Evolutionary conservation across 1,140 invertebrate genomes (phyloP), one percentile per base, ranked within the genome.

Genomic region (Mizuhopecten yessoensis): DNA sequence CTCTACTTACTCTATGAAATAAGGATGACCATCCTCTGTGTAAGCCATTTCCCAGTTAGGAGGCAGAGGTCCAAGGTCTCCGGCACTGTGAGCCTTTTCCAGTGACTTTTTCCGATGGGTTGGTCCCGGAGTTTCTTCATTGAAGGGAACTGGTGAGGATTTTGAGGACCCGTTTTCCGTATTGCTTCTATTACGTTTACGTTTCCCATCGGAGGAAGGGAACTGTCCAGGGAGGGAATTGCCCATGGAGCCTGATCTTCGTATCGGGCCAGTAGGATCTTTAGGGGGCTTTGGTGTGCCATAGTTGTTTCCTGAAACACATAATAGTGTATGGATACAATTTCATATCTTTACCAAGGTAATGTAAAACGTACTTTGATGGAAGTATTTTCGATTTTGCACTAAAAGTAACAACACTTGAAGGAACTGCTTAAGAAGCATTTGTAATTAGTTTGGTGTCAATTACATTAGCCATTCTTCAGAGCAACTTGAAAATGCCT

Each of bases 21-120:
- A 99, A 90, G 98, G 98, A 97, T 99, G 99, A 92, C 99, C 99
- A 92, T 98, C 98, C 91, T 99, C 99, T 11, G 99, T 99, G 95
- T 98, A 99, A 29, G 99, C 99, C 96, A 99, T 99, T 96, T 99
- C 99, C 99, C 99, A 99, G 97, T 99, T 99, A 13, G 97, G 97
- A 87, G 99, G 99, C 89, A 99, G 96, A 9, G 99, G 98, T 39
- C 99, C 99, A 20, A 99, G 96, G 93, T 98, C 94, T 17, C 92
- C 93, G 13, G 93, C 45, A 89, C 94, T 94, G 34, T 95, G 94
- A 33, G 93, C 91, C 45, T 93, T 92, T 87, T 96, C 94, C 29
- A 95, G 90, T 3, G 95, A 95, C 89, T 96, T 95, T 34, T 95
- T 94, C 86, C 94, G 93, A 13, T 92, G 36, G 93, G 93, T 33